Conservation (phyloP, 2,797 vertebrate species). For the Diglossa cyanea region DNA sequence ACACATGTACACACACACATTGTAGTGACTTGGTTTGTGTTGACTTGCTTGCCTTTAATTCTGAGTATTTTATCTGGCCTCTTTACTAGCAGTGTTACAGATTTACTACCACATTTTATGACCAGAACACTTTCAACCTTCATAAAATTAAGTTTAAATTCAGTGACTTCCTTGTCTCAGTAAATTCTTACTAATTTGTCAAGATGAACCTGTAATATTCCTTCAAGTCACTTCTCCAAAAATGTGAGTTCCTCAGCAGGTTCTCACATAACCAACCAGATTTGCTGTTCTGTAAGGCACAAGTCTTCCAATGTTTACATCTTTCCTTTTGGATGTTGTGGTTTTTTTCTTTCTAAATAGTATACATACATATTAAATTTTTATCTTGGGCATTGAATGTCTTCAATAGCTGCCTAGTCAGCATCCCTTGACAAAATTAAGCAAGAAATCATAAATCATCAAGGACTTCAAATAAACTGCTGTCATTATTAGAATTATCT, state of each 20-base stretch:
- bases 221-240: background rate
- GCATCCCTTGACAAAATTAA: background rate
- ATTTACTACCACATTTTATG: background rate
- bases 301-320: background rate
- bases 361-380: background rate
- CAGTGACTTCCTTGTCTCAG: background rate
- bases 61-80: background rate
- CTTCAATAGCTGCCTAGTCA: background rate
- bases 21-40: background rate
- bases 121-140: background rate
- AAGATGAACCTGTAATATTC: background rate
- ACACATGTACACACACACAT: background rate
- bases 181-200: background rate
- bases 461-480: background rate
- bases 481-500: background rate
- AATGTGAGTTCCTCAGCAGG: background rate
- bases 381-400: background rate
- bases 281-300: background rate
- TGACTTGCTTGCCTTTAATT: background rate
- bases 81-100: background rate
- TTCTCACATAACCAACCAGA: background rate
- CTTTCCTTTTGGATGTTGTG: background rate
- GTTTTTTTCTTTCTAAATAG: background rate
- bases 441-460: background rate
- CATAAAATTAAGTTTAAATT: background rate